These are phyloP conservation scores for Toxostoma redivivum DNA, from an alignment of 2,113 vertebrate genomes.

Conservation along the genomic window DNA sequence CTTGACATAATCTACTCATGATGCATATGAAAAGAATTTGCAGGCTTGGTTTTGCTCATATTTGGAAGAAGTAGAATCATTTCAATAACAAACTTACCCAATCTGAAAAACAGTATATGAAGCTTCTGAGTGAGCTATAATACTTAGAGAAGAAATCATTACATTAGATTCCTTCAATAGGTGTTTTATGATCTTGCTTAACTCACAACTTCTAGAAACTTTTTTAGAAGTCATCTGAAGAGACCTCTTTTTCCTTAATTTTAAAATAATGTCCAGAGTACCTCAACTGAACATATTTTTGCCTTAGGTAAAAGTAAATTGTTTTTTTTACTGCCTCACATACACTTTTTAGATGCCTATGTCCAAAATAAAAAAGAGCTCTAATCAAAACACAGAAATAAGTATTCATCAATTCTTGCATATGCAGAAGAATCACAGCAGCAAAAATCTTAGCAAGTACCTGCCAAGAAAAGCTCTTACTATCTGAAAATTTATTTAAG, in stretches of 20 bases:
- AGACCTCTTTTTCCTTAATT: background rate
- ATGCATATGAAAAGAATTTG: background rate
- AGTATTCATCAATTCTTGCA: background rate
- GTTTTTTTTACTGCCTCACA: background rate
- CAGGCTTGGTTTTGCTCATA: background rate
- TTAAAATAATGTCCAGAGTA: background rate
- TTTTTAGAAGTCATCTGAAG: background rate
- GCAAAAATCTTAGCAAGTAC: background rate
- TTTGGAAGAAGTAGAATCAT: background rate
- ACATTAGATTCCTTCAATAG: background rate
- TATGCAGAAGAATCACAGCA: background rate
- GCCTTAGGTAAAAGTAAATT: background rate
- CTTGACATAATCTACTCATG: background rate
- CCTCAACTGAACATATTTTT: background rate
- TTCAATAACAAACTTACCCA: background rate
- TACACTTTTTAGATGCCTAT: background rate
- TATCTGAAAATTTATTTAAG: background rate
- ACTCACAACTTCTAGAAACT: background rate
- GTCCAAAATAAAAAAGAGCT: background rate
- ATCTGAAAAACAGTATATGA: background rate
- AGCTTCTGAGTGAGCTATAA: background rate
- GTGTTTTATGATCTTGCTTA: background rate
- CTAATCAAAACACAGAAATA: background rate
- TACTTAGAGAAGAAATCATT: background rate
- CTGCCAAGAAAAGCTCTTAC: background rate